Base-by-base conservation (phyloP, 2,113 vertebrate genomes). In the Pelodiscus sinensis region DNA sequence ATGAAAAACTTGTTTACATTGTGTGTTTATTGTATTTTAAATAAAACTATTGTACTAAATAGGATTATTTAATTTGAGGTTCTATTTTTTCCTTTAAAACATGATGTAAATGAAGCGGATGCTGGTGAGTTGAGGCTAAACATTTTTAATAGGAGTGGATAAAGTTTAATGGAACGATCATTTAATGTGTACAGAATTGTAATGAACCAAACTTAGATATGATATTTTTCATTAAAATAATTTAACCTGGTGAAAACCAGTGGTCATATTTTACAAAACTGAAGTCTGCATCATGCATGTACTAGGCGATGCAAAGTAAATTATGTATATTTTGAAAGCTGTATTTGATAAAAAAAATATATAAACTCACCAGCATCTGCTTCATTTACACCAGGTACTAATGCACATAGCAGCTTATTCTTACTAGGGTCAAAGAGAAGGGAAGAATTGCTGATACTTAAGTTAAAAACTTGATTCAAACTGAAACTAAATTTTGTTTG, bases 1-100 rank as follows among this genome's bases (percentile, higher is more conserved):
- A 87, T n/a, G 55, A 91, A 71, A 86, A 62, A 90, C n/a, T 86
- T 91, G 60, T 57, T 89, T 31, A 31, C 88, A 71, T 44, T 92
- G 57, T 92, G 57, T 18, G 87, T 86, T 8, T 2, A 1, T 77
- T 88, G 44, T 71, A 85, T 86, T 86, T 92, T 86, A 56, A 21
- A 57, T 84, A 27, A 89, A 80, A 22, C 89, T 71, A 82, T 15
- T 78, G 0, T 35, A 12, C 24, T 80, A 19, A 54, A 82, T 38
- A 22, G 38, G 11, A 51, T 88, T 89, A 24, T 79, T 38, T 38
- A 73, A 38, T 93, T 31, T 94, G 29, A 92, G 89, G 60, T 7
- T 44, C 2, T 81, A 22, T 35, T 88, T 12, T 75, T 21, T 91
- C 73, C 19, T 79, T 19, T 93, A 79, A 79, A 84, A 62, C 31